Evolutionary conservation across 1,140 invertebrate genomes (phyloP).

Genomic region (Ostrea denselamellosa): DNA sequence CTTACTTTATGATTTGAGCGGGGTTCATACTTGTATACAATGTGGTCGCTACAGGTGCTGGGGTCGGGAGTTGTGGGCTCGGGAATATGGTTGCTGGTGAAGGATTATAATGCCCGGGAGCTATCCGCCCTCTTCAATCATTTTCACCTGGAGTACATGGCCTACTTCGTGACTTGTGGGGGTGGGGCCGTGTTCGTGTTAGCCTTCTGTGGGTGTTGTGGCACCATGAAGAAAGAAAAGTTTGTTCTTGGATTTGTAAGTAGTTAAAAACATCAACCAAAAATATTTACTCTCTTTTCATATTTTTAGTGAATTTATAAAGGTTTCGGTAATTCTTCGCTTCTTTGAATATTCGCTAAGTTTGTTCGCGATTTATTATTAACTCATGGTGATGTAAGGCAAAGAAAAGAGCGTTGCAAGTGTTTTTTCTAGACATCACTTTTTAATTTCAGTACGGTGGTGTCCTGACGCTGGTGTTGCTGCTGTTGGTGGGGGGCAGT

Average conservation of each 20-base stretch:
- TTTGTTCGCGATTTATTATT: not conserved
- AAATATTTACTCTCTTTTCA: not conserved
- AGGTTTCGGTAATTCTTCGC: not conserved
- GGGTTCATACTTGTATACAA: too few species aligned
- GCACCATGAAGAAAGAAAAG: constrained; percentile 75
- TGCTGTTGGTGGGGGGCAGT: constrained; percentile 48
- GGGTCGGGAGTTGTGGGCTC: constrained; percentile 71
- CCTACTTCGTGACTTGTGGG: constrained; percentile 71
- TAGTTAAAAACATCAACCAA: constrained; percentile 41
- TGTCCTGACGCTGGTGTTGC: constrained; percentile 69
- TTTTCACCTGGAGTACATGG: constrained; percentile 69
- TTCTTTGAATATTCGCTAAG: not conserved
- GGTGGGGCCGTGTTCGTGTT: constrained; percentile 73
- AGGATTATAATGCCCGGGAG: constrained; percentile 73
- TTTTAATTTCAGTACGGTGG: constrained; percentile 70
- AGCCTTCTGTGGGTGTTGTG: constrained; percentile 76
- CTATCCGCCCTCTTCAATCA: constrained; percentile 71
- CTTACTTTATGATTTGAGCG: too few species aligned
- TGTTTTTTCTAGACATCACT: not conserved
- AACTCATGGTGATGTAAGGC: too few species aligned
- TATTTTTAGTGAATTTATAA: not conserved
- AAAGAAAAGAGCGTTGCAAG: too few species aligned
- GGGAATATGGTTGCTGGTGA: constrained; percentile 74
- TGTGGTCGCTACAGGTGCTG: constrained; percentile 62
- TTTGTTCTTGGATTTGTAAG: constrained; percentile 76